Conservation (phyloP, 2,113 vertebrate genomes). For the Petrocephalus microphthalmus region DNA sequence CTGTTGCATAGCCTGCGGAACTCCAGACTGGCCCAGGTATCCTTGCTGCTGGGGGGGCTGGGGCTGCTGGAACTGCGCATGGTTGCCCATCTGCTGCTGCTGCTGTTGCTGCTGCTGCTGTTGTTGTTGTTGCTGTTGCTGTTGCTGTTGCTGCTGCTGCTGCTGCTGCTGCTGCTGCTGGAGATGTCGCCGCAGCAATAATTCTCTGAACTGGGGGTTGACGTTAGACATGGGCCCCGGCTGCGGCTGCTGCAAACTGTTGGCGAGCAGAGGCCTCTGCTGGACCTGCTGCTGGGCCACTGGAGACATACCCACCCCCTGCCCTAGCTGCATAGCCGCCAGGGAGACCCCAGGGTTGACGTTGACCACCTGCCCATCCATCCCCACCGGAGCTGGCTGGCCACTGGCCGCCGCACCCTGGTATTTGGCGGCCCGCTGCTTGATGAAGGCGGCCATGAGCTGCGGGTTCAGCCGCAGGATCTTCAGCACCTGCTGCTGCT, state of each 20-base stretch:
- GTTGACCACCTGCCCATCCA: constrained; percentile 60
- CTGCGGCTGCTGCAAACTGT: constrained; percentile 48
- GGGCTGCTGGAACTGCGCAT: constrained; percentile 82
- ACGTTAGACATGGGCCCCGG: constrained; percentile 68
- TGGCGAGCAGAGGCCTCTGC: constrained; percentile 50
- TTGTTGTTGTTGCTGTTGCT: constrained; percentile 69
- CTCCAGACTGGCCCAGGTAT: constrained; percentile 74
- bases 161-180: constrained; percentile 65
- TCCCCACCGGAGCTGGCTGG: constrained; percentile 31
- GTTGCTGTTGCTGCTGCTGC: constrained; percentile 65
- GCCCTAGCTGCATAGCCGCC: constrained; percentile 74
- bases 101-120: constrained; percentile 67
- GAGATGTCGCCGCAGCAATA: constrained; percentile 79
- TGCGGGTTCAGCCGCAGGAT: constrained; percentile 83
- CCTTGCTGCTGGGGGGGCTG: constrained; percentile 77
- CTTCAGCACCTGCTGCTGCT: constrained; percentile 77
- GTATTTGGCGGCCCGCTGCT: constrained; percentile 71
- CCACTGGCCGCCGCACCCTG: constrained; percentile 46
- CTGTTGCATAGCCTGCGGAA: constrained; percentile 48
- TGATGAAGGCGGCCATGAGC: constrained; percentile 77
- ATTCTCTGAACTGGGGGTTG: constrained; percentile 75
- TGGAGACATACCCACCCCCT: constrained; percentile 62
- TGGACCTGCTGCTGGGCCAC: constrained; percentile 66
- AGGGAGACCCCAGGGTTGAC: constrained; percentile 65
- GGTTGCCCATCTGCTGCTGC: constrained; percentile 76